Conservation (phyloP, 2,888 invertebrate genomes). For the Eretmocerus hayati region DNA sequence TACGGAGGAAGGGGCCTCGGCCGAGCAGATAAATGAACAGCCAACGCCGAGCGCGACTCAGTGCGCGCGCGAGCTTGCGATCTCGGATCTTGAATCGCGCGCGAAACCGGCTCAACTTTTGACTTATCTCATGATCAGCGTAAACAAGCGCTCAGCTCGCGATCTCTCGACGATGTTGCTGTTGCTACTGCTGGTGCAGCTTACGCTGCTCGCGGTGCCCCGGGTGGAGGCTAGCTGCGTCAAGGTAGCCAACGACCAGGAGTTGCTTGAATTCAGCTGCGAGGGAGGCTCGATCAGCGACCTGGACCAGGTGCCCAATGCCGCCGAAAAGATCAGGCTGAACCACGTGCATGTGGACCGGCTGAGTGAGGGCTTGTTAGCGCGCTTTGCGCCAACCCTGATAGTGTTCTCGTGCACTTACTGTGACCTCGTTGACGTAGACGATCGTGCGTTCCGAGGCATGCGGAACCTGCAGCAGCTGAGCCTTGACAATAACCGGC, state of each 20-base stretch:
- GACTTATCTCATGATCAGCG: no score
- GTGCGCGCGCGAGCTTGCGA: slow-evolving; percentile 21
- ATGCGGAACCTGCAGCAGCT: slow-evolving; percentile 37
- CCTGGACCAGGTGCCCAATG: slow-evolving; percentile 28
- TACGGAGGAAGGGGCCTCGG: slow-evolving; percentile 28
- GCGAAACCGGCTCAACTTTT: no score
- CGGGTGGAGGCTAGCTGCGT: slow-evolving; percentile 24
- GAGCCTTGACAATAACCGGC: slow-evolving; percentile 35
- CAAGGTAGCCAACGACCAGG: slow-evolving; percentile 28
- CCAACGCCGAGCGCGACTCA: slow-evolving; percentile 36
- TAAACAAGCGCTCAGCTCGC: background rate
- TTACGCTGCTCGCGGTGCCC: background rate
- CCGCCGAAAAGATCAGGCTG: slow-evolving; percentile 35
- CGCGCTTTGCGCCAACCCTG: slow-evolving; percentile 33
- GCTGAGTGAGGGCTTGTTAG: slow-evolving; percentile 31
- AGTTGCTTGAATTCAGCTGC: slow-evolving; percentile 36
- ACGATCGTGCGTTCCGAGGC: slow-evolving; percentile 32
- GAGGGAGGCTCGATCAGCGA: slow-evolving; percentile 32
- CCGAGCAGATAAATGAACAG: slow-evolving; percentile 43
- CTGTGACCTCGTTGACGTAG: slow-evolving; percentile 36
- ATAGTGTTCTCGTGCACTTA: slow-evolving; percentile 36
- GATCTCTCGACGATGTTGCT: background rate
- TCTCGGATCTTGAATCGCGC: no score
- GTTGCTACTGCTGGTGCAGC: background rate
- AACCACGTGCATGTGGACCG: slow-evolving; percentile 30